Evolutionary conservation across 2,888 invertebrate species (phyloP), one percentile per base, ranked within the genome.

Genomic region (Oasisia sp.): DNA sequence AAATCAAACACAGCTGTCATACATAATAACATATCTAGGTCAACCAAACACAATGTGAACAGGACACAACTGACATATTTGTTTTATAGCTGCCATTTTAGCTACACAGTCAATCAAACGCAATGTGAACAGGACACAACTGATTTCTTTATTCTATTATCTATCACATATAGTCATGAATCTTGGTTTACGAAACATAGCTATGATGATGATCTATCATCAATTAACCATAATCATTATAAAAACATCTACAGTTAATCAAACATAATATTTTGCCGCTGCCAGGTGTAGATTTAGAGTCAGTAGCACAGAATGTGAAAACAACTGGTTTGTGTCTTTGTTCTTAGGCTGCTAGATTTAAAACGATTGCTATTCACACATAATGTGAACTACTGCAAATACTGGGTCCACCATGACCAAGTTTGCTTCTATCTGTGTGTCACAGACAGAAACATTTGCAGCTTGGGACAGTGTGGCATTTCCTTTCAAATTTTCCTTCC

Each of bases 11-110:
- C 93, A 99, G 97, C 95, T 99, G 98, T 99, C 99, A 99, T 94
- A 99, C 98, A 97, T 99, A 99, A 93, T 38, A 38, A 38, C 38
- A 38, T 38, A 99, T 98, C 98, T 7, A 50, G 50, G 50, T 2
- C 50, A 50, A 50, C 1, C 50, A 50, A 0, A 50, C 50, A 50
- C 50, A 50, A 50, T 50, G 50, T 50, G 50, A 50, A 50, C 50
- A 9, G 12, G 11, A 50, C 50, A 50, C 50, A 50, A 91, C 99
- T 98, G 38, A 99, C 97, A 96, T 99, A 99, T 95, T 98, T 98
- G 96, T 99, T 99, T 95, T 99, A 99, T 93, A 99, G 97, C 95
- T 99, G 98, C 99, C 99, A 99, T 94, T 98, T 97, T 99, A 99
- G 93, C 99, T 98, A 98, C 98, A 94, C 56, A 44, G 32, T 12